A percentile compares a stretch with the other conserved stretches of the same genome.
These are phyloP conservation scores for Microctenopoma steveboyesi DNA, from an alignment of 2,797 vertebrate species.

Conservation along the genomic window DNA sequence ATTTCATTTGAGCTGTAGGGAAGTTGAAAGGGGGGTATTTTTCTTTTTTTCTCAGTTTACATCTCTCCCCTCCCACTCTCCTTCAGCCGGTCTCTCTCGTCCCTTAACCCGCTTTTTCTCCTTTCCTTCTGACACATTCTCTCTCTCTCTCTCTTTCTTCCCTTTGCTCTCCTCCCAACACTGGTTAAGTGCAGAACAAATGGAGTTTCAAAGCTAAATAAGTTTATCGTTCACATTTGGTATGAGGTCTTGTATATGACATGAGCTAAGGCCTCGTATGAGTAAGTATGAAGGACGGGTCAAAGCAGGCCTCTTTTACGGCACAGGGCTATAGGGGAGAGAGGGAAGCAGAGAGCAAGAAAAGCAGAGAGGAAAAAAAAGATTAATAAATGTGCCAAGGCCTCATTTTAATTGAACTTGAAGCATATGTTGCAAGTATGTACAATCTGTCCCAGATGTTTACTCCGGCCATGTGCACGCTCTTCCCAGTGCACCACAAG, in stretches of 20 bases:
- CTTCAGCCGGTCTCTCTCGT: constrained; percentile 56
- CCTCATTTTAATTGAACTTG: constrained; percentile 98
- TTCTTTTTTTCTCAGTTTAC: constrained; percentile 75
- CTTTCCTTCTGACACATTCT: constrained; percentile 57
- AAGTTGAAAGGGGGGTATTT: constrained; percentile 80
- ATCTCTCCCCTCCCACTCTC: constrained; percentile 70
- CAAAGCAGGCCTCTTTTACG: constrained; percentile 86
- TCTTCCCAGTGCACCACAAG: constrained; percentile 89
- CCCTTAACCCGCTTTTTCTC: constrained; percentile 39
- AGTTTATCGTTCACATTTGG: constrained; percentile 78
- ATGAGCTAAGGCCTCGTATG: constrained; percentile 77
- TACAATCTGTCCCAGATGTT: constrained; percentile 96
- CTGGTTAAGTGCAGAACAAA: constrained; percentile 83
- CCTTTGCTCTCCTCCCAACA: constrained; percentile 55
- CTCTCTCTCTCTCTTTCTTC: constrained; percentile 26
- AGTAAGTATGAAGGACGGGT: constrained; percentile 86
- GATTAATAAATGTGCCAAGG: constrained; percentile 97
- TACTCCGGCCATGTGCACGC: constrained; percentile 83
- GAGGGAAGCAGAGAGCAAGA: constrained; percentile 40
- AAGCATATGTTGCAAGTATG: constrained; percentile 95
- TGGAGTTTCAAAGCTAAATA: constrained; percentile 83
- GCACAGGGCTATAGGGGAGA: constrained; percentile 82
- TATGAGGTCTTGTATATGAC: constrained; percentile 69
- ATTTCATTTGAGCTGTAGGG: constrained; percentile 82
- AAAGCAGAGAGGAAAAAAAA: constrained; percentile 73